Evolutionary conservation across 2,888 invertebrate genomes (phyloP), one percentile per base, ranked within the genome.

Genomic region (Bursaphelenchus okinawaensis): DNA sequence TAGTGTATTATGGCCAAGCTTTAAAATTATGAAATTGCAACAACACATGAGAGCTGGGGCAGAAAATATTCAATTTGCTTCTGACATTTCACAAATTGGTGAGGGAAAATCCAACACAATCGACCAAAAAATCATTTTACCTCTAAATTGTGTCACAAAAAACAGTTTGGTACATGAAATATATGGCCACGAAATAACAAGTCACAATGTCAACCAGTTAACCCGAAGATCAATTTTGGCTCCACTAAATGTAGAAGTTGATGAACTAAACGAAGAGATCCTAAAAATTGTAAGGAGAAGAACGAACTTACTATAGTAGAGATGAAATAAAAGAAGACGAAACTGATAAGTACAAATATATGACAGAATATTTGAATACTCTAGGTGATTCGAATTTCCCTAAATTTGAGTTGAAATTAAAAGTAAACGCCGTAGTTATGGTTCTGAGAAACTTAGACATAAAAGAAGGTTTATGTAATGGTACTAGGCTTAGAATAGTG

Each of bases 1-100:
- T 3, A 57, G 57, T 57, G 1, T 31, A n/a, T 28, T 57, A 27
- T 57, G 57, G 57, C 23, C 16, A n/a, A 1, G 29, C 1, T 73
- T 71, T 24, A 24, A 72, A 19, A 23, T 20, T 16, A 22, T 66
- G 16, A 29, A 69, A n/a, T 57, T 68, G 1, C n/a, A 55, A 8
- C 8, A 66, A 40, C 70, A 68, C 22, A 69, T 68, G 67, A 7
- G 68, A 4, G 72, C 73, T 7, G 31, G 29, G 7, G 20, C n/a
- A 50, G 20, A 58, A 7, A 24, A 68, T 52, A 7, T 62, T 16
- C 28, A 70, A 7, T 68, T 68, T 70, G 68, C 31, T 4, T 2
- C 70, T 12, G 55, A 28, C 4, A 29, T 68, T 20, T n/a, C 28
- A 23, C 27, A 70, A 22, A 58, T 67, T 20, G 69, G 73, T 24